Conservation (phyloP, 64 coral and sea anemone genomes). For the Actinia equina region DNA sequence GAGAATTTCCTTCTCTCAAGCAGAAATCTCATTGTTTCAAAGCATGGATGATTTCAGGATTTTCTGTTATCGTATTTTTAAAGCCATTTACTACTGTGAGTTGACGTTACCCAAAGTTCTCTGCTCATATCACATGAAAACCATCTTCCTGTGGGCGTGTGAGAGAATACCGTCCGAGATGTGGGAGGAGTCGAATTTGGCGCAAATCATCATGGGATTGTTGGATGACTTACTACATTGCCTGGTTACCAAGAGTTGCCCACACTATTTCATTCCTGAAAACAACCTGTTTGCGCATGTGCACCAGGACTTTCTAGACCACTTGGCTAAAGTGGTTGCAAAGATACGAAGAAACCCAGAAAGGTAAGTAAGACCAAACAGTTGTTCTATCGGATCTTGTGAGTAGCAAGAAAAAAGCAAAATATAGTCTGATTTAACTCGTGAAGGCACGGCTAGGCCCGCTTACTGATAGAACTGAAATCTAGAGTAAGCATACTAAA, state of each 20-base stretch:
- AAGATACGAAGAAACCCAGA: constrained; percentile 29
- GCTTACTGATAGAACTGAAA: no score
- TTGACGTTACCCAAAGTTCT: constrained; percentile 50
- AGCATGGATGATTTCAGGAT: constrained; percentile 2
- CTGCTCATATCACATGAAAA: constrained; percentile 72
- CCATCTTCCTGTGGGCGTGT: constrained; percentile 75
- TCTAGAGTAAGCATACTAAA: no score
- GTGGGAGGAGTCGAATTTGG: constrained; percentile 57
- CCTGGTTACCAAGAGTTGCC: constrained; percentile 53
- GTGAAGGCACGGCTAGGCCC: no score
- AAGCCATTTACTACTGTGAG: constrained; percentile 58
- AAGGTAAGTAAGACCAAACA: neutral
- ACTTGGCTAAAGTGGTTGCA: constrained; percentile 1
- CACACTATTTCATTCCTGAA: constrained; percentile 56
- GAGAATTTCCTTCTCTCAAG: constrained; percentile 29
- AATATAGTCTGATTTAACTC: no score
- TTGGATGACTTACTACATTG: constrained; percentile 59
- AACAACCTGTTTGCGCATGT: constrained; percentile 46
- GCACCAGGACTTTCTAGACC: constrained; percentile 18
- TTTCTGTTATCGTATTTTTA: constrained; percentile 62
- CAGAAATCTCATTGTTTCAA: constrained; percentile 1
- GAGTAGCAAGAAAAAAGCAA: no score
- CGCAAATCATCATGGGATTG: constrained; percentile 55
- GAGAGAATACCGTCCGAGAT: constrained; percentile 47
- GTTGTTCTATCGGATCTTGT: no score